phyloP scores from a whole-genome alignment of 2,113 vertebrate genomes.

The Siniperca knerii region DNA sequence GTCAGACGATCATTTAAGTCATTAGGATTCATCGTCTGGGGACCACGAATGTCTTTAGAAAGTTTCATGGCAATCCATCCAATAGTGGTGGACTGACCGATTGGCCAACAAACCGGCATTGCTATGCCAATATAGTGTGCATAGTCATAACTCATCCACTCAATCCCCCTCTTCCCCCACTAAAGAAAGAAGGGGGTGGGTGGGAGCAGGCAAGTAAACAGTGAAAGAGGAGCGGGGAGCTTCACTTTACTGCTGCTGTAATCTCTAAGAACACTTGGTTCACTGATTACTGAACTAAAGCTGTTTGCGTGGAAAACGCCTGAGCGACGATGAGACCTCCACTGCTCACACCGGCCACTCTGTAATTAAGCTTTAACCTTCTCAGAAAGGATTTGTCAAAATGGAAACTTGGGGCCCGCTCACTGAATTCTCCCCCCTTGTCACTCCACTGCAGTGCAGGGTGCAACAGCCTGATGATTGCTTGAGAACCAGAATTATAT shows the following conservation, averaged over 20 bases:
- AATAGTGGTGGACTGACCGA: background rate
- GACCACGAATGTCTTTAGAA: background rate
- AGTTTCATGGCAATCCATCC: background rate
- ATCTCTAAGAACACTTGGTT: constrained; percentile 78
- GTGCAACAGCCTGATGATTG: constrained; percentile 28
- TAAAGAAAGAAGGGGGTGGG: background rate
- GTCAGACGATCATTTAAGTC: background rate
- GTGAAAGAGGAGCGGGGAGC: constrained; percentile 26
- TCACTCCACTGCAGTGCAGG: constrained; percentile 28
- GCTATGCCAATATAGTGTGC: constrained; percentile 3
- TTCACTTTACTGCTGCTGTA: constrained; percentile 65
- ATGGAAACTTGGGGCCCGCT: constrained; percentile 75
- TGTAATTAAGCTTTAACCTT: constrained; percentile 85
- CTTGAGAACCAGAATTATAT: constrained; percentile 24
- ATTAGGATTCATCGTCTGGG: background rate
- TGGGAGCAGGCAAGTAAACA: constrained; percentile 41
- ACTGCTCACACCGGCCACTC: constrained; percentile 66
- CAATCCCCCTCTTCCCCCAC: background rate
- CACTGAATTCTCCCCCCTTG: constrained; percentile 38
- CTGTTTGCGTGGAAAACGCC: constrained; percentile 70
- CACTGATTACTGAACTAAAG: constrained; percentile 69
- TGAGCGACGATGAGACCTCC: constrained; percentile 69
- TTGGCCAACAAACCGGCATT: background rate
- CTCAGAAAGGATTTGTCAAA: constrained; percentile 85
- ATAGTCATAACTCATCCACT: constrained; percentile 20